A percentile compares a stretch with the other conserved stretches of the same genome.
Conservation (phyloP, 2,113 vertebrate species). For the Mus musculus region DNA sequence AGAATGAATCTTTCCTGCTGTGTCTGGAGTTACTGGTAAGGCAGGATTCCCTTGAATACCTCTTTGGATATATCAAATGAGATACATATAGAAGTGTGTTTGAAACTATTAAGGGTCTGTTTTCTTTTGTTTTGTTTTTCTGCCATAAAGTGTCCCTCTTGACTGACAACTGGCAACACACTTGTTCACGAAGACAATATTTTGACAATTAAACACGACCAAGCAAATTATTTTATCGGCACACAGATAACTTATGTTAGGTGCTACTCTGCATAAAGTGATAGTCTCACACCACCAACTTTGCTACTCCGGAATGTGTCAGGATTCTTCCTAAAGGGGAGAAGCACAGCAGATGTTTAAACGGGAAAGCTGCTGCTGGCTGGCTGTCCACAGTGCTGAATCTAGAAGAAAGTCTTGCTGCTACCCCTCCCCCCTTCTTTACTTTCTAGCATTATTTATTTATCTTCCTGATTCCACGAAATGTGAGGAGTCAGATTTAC, state of each 20-base stretch:
- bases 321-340: slow-evolving; percentile 64
- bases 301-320: not conserved
- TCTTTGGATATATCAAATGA: not conserved
- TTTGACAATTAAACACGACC: slow-evolving; percentile 63
- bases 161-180: slow-evolving; percentile 41
- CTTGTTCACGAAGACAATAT: slow-evolving; percentile 57
- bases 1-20: not conserved
- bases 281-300: slow-evolving; percentile 29
- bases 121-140: not conserved
- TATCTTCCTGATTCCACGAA: not conserved
- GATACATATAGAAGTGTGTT: not conserved
- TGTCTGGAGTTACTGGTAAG: not conserved
- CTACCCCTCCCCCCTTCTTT: too few species aligned
- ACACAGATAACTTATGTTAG: slow-evolving; percentile 59
- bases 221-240: slow-evolving; percentile 63
- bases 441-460: not conserved
- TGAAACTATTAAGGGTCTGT: not conserved
- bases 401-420: not conserved
- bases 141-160: not conserved
- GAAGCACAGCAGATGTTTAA: slow-evolving; percentile 63
- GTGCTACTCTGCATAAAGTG: slow-evolving; percentile 46
- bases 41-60: not conserved
- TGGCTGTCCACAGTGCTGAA: slow-evolving; percentile 70
- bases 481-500: not conserved
- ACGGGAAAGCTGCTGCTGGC: slow-evolving; percentile 54